A percentile compares a stretch with the other conserved stretches of the same genome.
These are phyloP conservation scores for Lochmaea capreae DNA, from an alignment of 2,888 invertebrate genomes.

Conservation along the genomic window DNA sequence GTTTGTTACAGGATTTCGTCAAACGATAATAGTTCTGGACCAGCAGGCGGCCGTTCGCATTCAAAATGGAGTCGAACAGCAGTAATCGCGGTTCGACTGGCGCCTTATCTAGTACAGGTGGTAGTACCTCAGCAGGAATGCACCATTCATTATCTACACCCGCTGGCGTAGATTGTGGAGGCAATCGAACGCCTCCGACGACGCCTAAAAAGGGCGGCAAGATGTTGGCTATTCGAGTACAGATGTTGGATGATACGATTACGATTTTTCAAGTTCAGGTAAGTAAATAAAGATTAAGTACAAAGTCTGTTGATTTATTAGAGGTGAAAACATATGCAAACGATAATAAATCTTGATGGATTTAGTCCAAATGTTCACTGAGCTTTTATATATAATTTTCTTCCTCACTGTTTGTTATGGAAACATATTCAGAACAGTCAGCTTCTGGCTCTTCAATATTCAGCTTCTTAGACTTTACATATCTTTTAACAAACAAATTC, in stretches of 20 bases:
- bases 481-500: too few species aligned
- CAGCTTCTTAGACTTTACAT: too few species aligned
- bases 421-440: background rate
- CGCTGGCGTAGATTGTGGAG: constrained; percentile 83
- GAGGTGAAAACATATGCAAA: too few species aligned
- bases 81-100: constrained; percentile 62
- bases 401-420: too few species aligned
- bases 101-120: constrained; percentile 61
- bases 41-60: constrained; percentile 16
- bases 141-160: constrained; percentile 88
- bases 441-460: too few species aligned
- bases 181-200: constrained; percentile 77
- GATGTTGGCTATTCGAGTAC: constrained; percentile 88
- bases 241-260: constrained; percentile 90
- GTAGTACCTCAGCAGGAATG: constrained; percentile 69
- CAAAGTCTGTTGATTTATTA: background rate
- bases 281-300: constrained; percentile 55
- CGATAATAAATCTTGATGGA: too few species aligned
- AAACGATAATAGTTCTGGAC: constrained; percentile 43
- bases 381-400: too few species aligned
- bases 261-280: constrained; percentile 95
- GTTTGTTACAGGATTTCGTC: constrained; percentile 50
- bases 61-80: constrained; percentile 54
- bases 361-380: too few species aligned
- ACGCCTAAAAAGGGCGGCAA: constrained; percentile 88